Evolutionary conservation across 2,888 invertebrate genomes (phyloP).

Genomic region (Gryllus longicercus): DNA sequence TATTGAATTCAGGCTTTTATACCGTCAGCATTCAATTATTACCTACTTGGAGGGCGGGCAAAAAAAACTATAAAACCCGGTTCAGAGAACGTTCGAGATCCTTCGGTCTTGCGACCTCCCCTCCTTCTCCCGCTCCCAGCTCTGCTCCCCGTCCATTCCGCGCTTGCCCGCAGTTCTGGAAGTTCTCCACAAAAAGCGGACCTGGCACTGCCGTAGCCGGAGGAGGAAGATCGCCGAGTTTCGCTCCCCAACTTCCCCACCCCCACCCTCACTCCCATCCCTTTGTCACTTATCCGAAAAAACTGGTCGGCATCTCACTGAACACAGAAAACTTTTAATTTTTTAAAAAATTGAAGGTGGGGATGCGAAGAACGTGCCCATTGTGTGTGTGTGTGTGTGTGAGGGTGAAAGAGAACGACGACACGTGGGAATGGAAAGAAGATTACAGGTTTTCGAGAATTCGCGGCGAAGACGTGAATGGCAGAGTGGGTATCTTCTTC

Average conservation of each 20-base stretch:
- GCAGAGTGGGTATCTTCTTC: too few species aligned
- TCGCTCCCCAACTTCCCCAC: not conserved
- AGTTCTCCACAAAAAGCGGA: not conserved
- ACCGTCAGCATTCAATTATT: not conserved
- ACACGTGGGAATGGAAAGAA: too few species aligned
- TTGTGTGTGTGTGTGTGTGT: not conserved
- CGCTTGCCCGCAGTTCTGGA: not conserved
- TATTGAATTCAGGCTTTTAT: not conserved
- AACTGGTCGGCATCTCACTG: not conserved
- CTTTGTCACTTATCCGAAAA: not conserved
- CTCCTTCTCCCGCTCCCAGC: not conserved
- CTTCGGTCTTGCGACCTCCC: not conserved
- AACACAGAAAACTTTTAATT: slow-evolving; percentile 11
- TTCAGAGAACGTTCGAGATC: not conserved
- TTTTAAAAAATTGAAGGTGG: not conserved
- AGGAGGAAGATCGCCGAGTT: not conserved
- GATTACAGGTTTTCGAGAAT: too few species aligned
- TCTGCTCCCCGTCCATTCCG: not conserved
- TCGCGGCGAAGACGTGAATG: too few species aligned
- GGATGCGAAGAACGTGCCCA: not conserved
- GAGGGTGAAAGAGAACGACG: too few species aligned
- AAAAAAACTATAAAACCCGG: not conserved
- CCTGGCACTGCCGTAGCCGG: not conserved
- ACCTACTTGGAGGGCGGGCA: not conserved
- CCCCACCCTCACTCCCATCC: not conserved